A percentile compares a stretch with the other conserved stretches of the same genome.
These are phyloP conservation scores for Brenthis hecate DNA, from an alignment of 2,888 invertebrate genomes.

Conservation along the genomic window DNA sequence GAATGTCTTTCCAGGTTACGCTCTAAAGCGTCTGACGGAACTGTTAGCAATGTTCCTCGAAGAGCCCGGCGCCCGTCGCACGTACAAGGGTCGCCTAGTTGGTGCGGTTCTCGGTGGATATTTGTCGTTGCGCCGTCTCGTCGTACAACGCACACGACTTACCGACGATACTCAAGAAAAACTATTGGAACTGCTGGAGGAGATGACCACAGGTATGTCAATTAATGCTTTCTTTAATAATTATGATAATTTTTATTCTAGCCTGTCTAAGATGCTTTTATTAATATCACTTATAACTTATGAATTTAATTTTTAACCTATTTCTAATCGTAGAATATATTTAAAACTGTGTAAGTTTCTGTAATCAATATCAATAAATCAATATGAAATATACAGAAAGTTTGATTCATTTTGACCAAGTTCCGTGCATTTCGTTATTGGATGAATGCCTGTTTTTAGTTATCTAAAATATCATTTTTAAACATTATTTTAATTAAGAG, in stretches of 20 bases:
- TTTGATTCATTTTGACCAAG: background rate
- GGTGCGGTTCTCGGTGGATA: slow-evolving; percentile 97
- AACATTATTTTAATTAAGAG: background rate
- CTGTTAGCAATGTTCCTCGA: slow-evolving; percentile 94
- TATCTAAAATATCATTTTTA: background rate
- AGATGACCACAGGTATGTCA: slow-evolving; percentile 92
- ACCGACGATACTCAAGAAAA: slow-evolving; percentile 99
- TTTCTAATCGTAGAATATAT: too few species aligned
- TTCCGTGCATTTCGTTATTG: background rate
- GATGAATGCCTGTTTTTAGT: background rate
- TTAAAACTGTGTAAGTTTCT: too few species aligned
- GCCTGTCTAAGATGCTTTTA: too few species aligned
- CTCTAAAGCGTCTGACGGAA: slow-evolving; percentile 94
- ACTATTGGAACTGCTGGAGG: slow-evolving; percentile 94
- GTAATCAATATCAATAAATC: too few species aligned
- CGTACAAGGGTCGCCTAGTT: slow-evolving; percentile 94
- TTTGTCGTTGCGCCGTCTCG: slow-evolving; percentile 92
- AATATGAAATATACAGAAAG: too few species aligned
- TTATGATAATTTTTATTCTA: too few species aligned
- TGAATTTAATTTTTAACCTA: too few species aligned
- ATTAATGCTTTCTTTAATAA: too few species aligned
- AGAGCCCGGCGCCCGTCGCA: slow-evolving; percentile 92
- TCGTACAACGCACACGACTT: slow-evolving; percentile 96
- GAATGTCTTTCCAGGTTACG: slow-evolving; percentile 84
- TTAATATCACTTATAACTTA: too few species aligned